These are phyloP conservation scores for Dioctria rufipes DNA, from an alignment of 2,888 invertebrate genomes.

Conservation along the genomic window DNA sequence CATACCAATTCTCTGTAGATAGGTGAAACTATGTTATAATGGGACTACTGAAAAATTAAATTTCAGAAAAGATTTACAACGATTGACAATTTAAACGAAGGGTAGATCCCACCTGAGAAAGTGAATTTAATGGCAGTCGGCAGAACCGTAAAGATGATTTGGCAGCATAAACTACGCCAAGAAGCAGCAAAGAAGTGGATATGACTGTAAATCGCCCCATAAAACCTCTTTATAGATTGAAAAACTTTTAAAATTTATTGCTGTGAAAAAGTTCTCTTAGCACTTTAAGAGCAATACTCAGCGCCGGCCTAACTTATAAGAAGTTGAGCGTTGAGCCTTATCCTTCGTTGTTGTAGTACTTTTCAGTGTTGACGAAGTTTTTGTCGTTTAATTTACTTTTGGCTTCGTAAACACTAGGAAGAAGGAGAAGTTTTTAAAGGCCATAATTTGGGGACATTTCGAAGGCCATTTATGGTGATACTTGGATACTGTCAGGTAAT, in stretches of 20 bases:
- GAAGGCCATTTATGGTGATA: conserved; percentile 36
- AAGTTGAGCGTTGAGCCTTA: not conserved
- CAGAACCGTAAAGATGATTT: conserved; percentile 6
- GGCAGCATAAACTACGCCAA: not conserved
- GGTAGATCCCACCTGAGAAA: too few relatives aligned
- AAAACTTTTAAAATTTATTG: conserved; percentile 50
- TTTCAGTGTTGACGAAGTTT: conserved; percentile 30
- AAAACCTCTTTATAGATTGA: conserved; percentile 49
- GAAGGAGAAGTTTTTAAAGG: conserved; percentile 11
- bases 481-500: conserved; percentile 28
- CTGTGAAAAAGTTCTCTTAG: conserved; percentile 28
- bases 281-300: conserved; percentile 6
- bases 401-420: conserved; percentile 37
- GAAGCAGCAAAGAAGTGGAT: conserved; percentile 10
- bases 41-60: not conserved
- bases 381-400: conserved; percentile 47
- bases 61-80: not conserved
- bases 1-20: too few relatives aligned
- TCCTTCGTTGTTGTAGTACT: not conserved
- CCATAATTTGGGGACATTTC: conserved; percentile 32
- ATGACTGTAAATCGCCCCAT: conserved; percentile 28
- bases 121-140: not conserved
- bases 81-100: too few relatives aligned
- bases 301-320: not conserved
- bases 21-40: not conserved